Percentiles rank a stretch among this genome's conserved stretches.
Evolutionary conservation across 2,797 vertebrate species (phyloP).

Genomic region (Hemitrygon akajei): DNA sequence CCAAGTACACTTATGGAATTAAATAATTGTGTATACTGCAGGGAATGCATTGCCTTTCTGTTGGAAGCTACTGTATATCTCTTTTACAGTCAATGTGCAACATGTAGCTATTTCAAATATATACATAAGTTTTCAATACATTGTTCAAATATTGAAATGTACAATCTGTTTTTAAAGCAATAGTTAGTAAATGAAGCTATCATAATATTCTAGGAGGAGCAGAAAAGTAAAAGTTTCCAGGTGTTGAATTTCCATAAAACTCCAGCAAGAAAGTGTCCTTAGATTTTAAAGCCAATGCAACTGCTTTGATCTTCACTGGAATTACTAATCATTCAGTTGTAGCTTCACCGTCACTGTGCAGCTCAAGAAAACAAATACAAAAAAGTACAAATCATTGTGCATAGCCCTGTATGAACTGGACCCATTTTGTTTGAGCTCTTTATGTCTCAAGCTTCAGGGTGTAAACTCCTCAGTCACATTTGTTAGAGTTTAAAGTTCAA

Average conservation of each 20-base stretch:
- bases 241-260: not conserved
- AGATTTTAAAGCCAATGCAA: not conserved
- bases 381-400: no score
- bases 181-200: not conserved
- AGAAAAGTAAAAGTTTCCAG: not conserved
- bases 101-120: slow-evolving; percentile 10
- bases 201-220: not conserved
- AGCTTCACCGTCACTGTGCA: no score
- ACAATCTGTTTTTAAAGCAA: not conserved
- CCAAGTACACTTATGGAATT: not conserved
- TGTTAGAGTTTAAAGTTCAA: no score
- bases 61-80: not conserved
- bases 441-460: no score
- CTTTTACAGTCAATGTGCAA: not conserved
- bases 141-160: not conserved
- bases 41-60: not conserved
- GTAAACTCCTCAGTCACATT: no score
- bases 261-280: not conserved
- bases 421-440: no score
- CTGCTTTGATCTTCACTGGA: not conserved
- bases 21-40: not conserved
- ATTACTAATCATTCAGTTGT: not conserved
- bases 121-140: not conserved
- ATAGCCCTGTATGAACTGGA: no score
- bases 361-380: no score